Base-by-base conservation (phyloP, 2,888 invertebrate genomes). In the Polia nebulosa region DNA sequence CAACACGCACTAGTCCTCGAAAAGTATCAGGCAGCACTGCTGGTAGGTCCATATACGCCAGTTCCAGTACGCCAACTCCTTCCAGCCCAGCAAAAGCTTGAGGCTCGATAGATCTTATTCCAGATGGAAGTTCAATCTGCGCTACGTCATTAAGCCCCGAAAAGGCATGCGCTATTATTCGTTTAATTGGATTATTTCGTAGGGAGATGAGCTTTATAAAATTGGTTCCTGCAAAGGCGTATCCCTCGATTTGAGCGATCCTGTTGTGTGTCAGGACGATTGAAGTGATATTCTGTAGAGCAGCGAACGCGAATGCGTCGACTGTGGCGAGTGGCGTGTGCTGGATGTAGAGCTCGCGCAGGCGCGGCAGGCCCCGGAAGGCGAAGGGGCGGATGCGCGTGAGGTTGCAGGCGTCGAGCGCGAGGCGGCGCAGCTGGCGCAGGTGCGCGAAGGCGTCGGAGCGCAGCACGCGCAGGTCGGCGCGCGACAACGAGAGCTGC, bases 321-420 rank as follows among this genome's bases (percentile, higher is more conserved):
- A 99, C 97, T 36, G 97, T 97, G 58, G 97, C 96, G 61, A 99
- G 94, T 3, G 98, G 98, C 15, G 99, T 99, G 85, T 98, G 97
- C 88, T 98, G 98, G 80, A 99, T 98, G 82, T 98, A 97, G 47
- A 98, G 96, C 87, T 97, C 98, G 86, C 96, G 96, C 9, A 99
- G 96, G 17, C 97, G 96, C 6, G 97, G 97, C 62, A 99, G 93
- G 13, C 98, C 98, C 34, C 98, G 97, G 92, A 99, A 99, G 61
- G 98, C 98, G 91, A 98, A 98, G 59, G 98, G 97, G 85, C 98
- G 91, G 83, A 99, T 97, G 75, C 97, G 96, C 59, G 97, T 97
- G 81, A 99, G 97, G 91, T 98, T 98, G 95, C 99, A 99, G 81
- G 97, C 97, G 91, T 98, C 98, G 84, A 99, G 96, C 17, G 97